Evolutionary conservation across 2,797 vertebrate species (phyloP).

Genomic region (Anas bahamensis): DNA sequence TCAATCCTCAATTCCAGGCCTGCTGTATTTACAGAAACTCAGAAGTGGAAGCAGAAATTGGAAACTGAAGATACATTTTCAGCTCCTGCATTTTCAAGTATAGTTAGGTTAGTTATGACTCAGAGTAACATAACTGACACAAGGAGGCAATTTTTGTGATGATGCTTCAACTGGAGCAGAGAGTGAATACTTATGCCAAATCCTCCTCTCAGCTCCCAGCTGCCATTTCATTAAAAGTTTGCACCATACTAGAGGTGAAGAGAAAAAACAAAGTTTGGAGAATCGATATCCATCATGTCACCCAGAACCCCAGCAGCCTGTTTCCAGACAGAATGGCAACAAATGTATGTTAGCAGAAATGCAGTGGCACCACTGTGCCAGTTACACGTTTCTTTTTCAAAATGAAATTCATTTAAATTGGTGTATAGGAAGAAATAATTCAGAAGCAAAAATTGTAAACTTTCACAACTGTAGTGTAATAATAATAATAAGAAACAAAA

Average conservation of each 20-base stretch:
- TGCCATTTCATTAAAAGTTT: not conserved
- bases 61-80: conserved; percentile 2
- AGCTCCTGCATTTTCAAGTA: conserved; percentile 52
- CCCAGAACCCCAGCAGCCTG: not conserved
- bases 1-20: not conserved
- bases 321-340: not conserved
- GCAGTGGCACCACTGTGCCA: not conserved
- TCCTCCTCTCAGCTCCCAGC: not conserved
- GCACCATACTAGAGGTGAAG: not conserved
- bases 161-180: not conserved
- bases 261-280: not conserved
- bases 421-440: not conserved
- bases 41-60: not conserved
- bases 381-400: conserved; percentile 22
- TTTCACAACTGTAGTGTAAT: conserved; percentile 75
- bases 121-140: not conserved
- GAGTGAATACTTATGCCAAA: not conserved
- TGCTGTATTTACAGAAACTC: not conserved
- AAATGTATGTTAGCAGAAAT: not conserved
- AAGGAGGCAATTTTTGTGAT: not conserved
- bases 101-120: conserved; percentile 21
- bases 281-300: not conserved
- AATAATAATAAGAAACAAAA: not conserved
- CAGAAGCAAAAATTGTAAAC: conserved; percentile 65
- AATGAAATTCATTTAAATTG: not conserved